Conservation (phyloP, 2,797 vertebrate species). For the Sciurus carolinensis region DNA sequence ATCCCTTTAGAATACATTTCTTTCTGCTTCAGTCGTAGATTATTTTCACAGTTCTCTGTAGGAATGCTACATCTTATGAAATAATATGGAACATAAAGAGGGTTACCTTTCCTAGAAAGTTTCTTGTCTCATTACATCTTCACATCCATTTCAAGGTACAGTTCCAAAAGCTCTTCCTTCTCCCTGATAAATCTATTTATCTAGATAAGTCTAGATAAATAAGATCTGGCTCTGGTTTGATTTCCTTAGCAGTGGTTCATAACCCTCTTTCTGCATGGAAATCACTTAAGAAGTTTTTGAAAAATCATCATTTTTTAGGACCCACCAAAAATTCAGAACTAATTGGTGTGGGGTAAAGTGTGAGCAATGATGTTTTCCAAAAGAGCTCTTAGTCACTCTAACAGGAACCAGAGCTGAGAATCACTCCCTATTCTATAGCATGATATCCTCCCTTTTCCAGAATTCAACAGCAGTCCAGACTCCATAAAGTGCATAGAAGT, state of each 20-base stretch:
- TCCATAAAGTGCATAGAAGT: not conserved
- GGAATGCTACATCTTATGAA: slow-evolving; percentile 27
- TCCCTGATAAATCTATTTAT: not conserved
- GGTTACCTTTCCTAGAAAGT: not conserved
- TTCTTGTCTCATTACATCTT: not conserved
- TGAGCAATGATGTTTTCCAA: not conserved
- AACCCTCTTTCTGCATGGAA: not conserved
- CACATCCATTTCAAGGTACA: not conserved
- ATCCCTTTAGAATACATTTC: slow-evolving; percentile 41
- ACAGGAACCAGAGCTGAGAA: not conserved
- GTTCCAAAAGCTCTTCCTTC: not conserved
- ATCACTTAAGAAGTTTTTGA: slow-evolving; percentile 17
- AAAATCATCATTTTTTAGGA: not conserved
- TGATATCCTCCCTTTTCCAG: not conserved
- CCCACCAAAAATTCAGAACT: not conserved
- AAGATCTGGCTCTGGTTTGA: not conserved
- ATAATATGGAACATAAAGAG: not conserved
- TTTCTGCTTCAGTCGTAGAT: slow-evolving; percentile 31
- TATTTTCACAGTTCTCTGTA: slow-evolving; percentile 29
- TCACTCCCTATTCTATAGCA: not conserved
- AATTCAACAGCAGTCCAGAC: not conserved
- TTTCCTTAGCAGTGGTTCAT: not conserved
- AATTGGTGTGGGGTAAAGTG: not conserved
- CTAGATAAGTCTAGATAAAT: not conserved
- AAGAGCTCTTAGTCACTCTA: not conserved